Evolutionary conservation across 1,140 invertebrate genomes (phyloP).

Genomic region (Cydia strobilella): DNA sequence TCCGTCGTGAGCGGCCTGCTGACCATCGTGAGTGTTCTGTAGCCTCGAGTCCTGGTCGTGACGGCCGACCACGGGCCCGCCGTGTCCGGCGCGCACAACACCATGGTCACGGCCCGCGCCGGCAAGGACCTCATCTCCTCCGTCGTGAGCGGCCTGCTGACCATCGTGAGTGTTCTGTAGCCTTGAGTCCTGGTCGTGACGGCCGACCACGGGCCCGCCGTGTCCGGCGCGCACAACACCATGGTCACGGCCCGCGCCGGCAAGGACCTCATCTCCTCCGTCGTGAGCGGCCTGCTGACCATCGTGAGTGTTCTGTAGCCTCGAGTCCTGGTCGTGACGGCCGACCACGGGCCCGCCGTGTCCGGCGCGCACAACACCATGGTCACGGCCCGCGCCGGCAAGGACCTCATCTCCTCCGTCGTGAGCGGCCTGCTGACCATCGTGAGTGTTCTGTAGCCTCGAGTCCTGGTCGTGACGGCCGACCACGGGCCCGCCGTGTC

Average conservation of each 20-base stretch:
- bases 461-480: too few relatives aligned
- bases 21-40: conserved; percentile 92
- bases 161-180: conserved; percentile 89
- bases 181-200: too few relatives aligned
- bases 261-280: conserved; percentile 98
- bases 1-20: conserved; percentile 97
- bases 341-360: conserved; percentile 99
- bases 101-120: conserved; percentile 98
- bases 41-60: too few relatives aligned
- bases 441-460: conserved; percentile 82
- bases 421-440: conserved; percentile 99
- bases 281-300: conserved; percentile 97
- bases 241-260: conserved; percentile 99
- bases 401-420: conserved; percentile 98
- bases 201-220: conserved; percentile 99
- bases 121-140: conserved; percentile 99
- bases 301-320: conserved; percentile 87
- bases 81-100: conserved; percentile 99
- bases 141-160: conserved; percentile 97
- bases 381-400: conserved; percentile 98
- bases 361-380: conserved; percentile 99
- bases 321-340: conserved; percentile 58
- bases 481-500: too few relatives aligned
- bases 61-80: conserved; percentile 98
- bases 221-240: conserved; percentile 99